phyloP scores from a whole-genome alignment of 2,113 vertebrate species.

The Acanthochromis polyacanthus region DNA sequence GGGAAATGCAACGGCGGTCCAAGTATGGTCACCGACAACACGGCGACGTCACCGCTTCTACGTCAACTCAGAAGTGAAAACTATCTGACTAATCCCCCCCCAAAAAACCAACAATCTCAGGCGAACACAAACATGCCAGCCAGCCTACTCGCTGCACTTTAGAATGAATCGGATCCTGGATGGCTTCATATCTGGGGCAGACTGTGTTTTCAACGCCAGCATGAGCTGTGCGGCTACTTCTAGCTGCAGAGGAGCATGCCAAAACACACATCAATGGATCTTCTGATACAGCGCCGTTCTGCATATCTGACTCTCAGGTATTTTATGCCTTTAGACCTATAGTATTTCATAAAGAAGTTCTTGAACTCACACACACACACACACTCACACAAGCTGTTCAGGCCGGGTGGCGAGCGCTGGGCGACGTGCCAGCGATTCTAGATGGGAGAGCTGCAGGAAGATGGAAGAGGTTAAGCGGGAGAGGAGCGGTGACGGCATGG shows the following conservation, averaged over 20 bases:
- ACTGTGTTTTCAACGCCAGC: constrained; percentile 44
- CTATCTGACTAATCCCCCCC: constrained; percentile 1
- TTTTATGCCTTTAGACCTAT: constrained; percentile 56
- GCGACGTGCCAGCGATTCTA: constrained; percentile 48
- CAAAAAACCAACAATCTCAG: constrained; percentile 14
- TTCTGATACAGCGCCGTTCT: constrained; percentile 56
- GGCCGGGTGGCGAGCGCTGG: constrained; percentile 46
- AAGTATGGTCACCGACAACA: constrained; percentile 26
- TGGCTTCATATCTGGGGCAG: constrained; percentile 49
- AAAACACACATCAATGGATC: constrained; percentile 51
- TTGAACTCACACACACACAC: constrained; percentile 34
- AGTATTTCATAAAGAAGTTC: constrained; percentile 54
- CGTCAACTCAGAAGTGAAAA: constrained; percentile 7
- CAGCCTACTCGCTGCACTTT: constrained; percentile 38
- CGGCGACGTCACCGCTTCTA: not conserved
- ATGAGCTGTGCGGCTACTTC: constrained; percentile 43
- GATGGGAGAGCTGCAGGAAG: constrained; percentile 41
- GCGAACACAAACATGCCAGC: constrained; percentile 34
- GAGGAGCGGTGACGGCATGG: constrained; percentile 63
- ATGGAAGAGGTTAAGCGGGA: constrained; percentile 67
- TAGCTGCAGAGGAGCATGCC: constrained; percentile 34
- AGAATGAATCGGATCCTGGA: constrained; percentile 39
- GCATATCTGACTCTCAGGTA: constrained; percentile 57
- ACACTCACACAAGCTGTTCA: constrained; percentile 48
- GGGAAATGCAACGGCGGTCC: constrained; percentile 66